phyloP scores from a whole-genome alignment of 2,797 vertebrate species.

The Dendrocincla fuliginosa region DNA sequence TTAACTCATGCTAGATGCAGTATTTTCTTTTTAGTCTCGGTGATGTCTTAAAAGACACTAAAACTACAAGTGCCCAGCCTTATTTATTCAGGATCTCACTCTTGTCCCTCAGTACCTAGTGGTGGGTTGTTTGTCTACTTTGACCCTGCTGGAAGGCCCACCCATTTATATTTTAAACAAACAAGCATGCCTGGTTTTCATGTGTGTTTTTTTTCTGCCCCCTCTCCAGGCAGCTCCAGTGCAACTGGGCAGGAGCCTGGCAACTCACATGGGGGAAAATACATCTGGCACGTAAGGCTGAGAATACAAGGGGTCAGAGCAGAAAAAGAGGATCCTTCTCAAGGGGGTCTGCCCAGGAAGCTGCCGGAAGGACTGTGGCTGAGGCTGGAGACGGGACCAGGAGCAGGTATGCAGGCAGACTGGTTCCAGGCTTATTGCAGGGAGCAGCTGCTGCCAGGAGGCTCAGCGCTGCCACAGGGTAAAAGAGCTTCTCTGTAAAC shows the following conservation, averaged over 20 bases:
- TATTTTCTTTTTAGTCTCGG: background rate
- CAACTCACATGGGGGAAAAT: fast-evolving
- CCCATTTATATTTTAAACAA: background rate
- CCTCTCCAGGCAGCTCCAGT: background rate
- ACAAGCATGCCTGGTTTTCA: background rate
- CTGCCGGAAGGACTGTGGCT: fast-evolving
- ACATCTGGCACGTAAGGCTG: background rate
- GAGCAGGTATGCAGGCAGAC: conserved; percentile 28
- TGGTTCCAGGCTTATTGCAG: background rate
- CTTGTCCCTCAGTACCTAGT: background rate
- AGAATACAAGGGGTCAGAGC: background rate
- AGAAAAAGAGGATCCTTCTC: background rate
- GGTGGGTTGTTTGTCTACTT: background rate
- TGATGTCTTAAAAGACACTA: background rate
- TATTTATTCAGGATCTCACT: background rate
- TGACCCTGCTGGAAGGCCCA: background rate
- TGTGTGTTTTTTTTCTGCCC: background rate
- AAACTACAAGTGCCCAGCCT: background rate
- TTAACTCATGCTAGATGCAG: background rate
- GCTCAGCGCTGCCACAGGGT: background rate
- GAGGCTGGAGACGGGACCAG: background rate
- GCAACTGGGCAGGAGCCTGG: background rate
- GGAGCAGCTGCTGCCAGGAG: fast-evolving
- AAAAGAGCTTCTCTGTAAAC: conserved; percentile 3
- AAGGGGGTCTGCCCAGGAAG: background rate